phyloP scores from a whole-genome alignment of 2,113 vertebrate species.

The Felis chaus region DNA sequence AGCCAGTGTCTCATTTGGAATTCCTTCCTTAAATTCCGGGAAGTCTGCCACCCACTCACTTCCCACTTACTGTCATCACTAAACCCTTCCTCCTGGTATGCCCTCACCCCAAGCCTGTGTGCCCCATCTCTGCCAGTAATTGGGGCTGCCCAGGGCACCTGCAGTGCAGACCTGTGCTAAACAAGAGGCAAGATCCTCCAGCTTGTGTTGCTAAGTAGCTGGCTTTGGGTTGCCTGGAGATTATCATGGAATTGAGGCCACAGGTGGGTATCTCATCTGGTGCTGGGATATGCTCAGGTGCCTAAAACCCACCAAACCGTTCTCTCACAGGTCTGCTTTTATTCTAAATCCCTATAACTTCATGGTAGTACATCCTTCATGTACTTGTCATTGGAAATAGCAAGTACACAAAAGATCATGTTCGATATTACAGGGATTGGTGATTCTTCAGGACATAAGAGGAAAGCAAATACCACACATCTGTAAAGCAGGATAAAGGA shows the following conservation, averaged over 20 bases:
- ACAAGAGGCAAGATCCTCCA: neutral
- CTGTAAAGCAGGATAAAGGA: constrained; percentile 1
- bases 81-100: neutral
- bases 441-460: neutral
- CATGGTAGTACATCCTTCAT: neutral
- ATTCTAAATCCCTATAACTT: neutral
- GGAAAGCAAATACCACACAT: neutral
- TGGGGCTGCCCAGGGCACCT: neutral
- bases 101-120: neutral
- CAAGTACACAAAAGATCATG: neutral
- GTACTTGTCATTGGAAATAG: neutral
- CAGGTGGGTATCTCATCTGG: constrained; percentile 11
- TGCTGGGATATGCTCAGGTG: neutral
- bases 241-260: constrained; percentile 66
- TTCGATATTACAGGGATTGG: neutral
- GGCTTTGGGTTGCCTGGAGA: constrained; percentile 76
- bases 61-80: neutral
- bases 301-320: neutral
- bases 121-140: neutral
- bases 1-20: neutral
- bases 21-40: neutral
- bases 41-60: neutral
- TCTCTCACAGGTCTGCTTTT: neutral
- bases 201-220: constrained; percentile 77
- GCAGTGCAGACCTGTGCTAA: neutral